Evolutionary conservation across 2,888 invertebrate species (phyloP).

Genomic region (Diadromus collaris): DNA sequence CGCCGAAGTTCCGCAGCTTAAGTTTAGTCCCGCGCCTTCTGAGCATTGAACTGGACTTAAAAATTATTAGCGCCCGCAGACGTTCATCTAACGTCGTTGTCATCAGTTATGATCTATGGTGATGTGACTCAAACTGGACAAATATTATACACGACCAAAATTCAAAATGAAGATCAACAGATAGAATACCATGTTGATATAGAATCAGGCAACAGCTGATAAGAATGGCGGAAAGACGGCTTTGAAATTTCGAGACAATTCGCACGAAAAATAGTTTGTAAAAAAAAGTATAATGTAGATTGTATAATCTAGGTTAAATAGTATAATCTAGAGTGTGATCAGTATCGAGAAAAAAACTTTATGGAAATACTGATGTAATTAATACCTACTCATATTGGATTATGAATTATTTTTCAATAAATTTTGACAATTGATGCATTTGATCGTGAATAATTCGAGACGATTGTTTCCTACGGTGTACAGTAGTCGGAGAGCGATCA

Average conservation of each 20-base stretch:
- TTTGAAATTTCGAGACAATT: neutral
- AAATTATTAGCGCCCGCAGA: neutral
- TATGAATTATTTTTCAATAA: neutral
- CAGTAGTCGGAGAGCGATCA: slow-evolving; percentile 18
- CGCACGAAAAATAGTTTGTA: neutral
- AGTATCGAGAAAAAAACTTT: neutral
- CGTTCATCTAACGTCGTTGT: neutral
- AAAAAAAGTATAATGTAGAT: neutral
- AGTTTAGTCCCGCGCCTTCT: slow-evolving; percentile 63
- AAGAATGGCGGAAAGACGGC: neutral
- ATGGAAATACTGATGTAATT: neutral
- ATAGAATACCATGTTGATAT: no score
- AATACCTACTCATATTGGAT: neutral
- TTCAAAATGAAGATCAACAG: neutral
- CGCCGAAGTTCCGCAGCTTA: slow-evolving; percentile 49
- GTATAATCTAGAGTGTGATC: neutral
- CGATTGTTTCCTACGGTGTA: slow-evolving; percentile 6
- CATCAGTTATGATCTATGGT: neutral
- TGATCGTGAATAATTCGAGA: slow-evolving; percentile 8
- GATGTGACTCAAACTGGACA: neutral
- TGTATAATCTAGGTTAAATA: neutral
- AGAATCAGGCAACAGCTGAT: neutral
- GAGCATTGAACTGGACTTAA: neutral
- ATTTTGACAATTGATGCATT: neutral
- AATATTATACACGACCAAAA: neutral